Conservation (phyloP, 2,113 vertebrate genomes). For the Chaetorhynchus papuensis region DNA sequence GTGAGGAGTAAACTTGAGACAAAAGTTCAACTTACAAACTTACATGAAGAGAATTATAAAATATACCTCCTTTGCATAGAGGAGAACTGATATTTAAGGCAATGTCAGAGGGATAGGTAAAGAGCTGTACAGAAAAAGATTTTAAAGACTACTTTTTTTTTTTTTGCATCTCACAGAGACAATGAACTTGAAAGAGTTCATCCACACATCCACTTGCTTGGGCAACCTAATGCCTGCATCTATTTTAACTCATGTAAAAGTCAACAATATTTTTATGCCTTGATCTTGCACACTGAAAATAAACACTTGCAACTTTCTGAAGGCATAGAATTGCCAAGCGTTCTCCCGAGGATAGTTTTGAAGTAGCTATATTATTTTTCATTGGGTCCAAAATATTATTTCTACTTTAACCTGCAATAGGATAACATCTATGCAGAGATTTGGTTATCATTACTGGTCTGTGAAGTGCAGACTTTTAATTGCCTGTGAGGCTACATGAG, state of each 20-base stretch:
- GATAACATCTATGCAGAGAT: neutral
- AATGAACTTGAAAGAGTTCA: neutral
- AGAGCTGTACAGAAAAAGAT: neutral
- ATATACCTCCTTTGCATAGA: neutral
- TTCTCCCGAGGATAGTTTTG: neutral
- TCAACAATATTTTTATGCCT: neutral
- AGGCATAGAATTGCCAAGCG: neutral
- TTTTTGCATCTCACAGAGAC: neutral
- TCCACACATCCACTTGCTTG: neutral
- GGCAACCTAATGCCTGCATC: neutral
- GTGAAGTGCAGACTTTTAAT: conserved; percentile 47
- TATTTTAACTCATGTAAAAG: neutral
- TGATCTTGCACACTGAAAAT: neutral
- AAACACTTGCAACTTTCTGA: neutral
- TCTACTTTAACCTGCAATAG: neutral
- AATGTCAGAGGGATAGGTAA: neutral
- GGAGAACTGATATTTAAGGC: neutral
- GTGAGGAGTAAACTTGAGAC: neutral
- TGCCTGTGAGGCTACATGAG: conserved; percentile 20
- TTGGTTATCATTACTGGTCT: conserved; percentile 1
- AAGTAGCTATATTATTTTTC: neutral
- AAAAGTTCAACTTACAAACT: neutral
- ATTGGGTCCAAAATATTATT: neutral
- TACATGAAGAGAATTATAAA: neutral
- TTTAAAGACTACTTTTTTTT: neutral